Evolutionary conservation across 2,797 vertebrate species (phyloP), one percentile per base, ranked within the genome.

Genomic region (Sylvia borin): DNA sequence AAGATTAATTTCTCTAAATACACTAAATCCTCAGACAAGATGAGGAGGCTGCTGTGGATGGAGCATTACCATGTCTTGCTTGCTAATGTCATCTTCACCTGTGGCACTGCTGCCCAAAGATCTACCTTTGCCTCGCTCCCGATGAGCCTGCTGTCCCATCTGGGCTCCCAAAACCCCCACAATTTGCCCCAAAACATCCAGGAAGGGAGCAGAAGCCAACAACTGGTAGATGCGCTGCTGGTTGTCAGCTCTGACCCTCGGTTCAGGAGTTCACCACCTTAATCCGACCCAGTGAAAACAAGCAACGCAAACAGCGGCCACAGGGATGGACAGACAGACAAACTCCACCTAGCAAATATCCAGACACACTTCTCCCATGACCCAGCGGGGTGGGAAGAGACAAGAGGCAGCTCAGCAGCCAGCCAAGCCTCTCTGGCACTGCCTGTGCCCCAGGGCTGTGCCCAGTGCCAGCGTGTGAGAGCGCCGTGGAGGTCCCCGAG

Each of bases 1-100:
- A 96, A 97, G 97, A 97, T 98, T 97, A 97, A 96, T 97, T 97
- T 97, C 93, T 95, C 97, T 97, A 97, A 98, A 98, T 96, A 97
- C 96, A 79, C 90, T 97, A 97, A 98, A 96, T 97, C 97, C 96
- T 96, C 95, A 95, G 91, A 95, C 90, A 85, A 6, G 48, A 94
- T 21, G 83, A 95, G 55, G 75, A 97, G 75, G 34, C 84, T 94
- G 89, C 82, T 83, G 55, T 9, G 53, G 95, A 88, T 15, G 5
- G 76, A 94, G 93, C 74, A 75, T 77, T 96, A 95, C 82, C 72
- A 38, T 20, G 80, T 91, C 95, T 91, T 80, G 12, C 75, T 84
- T 82, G 87, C 75, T 95, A 96, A 85, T 36, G 27, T 45, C 86
- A 93, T 66, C 93, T 88, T 81, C 77, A 94, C 77, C 92, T 96